phyloP scores from a whole-genome alignment of 2,113 vertebrate species.

The Solenodon paradoxus region DNA sequence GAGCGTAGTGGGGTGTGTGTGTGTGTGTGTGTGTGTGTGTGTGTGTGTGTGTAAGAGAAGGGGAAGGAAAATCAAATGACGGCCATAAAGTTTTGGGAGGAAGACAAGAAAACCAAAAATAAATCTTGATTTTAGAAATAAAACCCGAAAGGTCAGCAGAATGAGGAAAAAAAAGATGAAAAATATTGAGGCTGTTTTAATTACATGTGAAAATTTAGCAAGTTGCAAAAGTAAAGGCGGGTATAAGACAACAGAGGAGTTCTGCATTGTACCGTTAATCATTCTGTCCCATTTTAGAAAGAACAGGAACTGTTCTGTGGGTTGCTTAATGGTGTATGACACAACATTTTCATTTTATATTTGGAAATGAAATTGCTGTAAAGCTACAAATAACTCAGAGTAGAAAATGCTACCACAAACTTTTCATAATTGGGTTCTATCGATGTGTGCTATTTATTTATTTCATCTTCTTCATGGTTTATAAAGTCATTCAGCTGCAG shows the following conservation, averaged over 20 bases:
- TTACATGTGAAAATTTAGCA: constrained; percentile 28
- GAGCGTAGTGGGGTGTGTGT: too few species aligned
- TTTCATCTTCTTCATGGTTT: background rate
- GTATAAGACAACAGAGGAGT: background rate
- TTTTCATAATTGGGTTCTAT: constrained; percentile 23
- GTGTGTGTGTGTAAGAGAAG: background rate
- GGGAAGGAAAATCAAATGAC: background rate
- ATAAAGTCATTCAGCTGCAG: background rate
- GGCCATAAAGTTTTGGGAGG: background rate
- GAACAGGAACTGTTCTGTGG: constrained; percentile 63
- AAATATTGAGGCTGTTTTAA: constrained; percentile 32
- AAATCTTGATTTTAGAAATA: constrained; percentile 23
- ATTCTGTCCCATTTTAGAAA: constrained; percentile 47
- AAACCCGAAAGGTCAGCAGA: constrained; percentile 31
- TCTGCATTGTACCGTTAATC: constrained; percentile 4
- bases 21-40: background rate
- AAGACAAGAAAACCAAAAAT: constrained; percentile 30
- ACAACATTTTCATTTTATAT: constrained; percentile 75
- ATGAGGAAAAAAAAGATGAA: constrained; percentile 18
- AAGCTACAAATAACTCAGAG: constrained; percentile 67
- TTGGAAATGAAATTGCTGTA: constrained; percentile 66
- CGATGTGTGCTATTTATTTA: background rate
- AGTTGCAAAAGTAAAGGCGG: background rate
- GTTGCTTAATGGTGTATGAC: constrained; percentile 67
- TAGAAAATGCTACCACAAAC: constrained; percentile 55